Conservation (phyloP, 2,797 vertebrate genomes). For the Fringilla coelebs region DNA sequence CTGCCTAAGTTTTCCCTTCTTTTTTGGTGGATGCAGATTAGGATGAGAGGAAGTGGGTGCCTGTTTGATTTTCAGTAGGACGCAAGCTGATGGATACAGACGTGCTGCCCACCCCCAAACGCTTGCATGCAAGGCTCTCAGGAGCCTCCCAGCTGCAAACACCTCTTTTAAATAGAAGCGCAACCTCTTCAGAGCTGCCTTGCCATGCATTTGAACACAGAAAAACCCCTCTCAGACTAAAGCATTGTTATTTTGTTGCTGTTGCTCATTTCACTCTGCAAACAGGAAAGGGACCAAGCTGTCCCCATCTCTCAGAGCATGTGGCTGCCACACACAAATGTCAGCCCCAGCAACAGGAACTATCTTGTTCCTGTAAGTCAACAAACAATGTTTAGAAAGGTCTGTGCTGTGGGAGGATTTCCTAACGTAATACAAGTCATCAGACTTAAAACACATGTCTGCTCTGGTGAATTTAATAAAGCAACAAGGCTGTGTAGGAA, state of each 20-base stretch:
- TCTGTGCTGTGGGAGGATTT: conserved; percentile 51
- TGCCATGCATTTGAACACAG: neutral
- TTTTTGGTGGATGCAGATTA: neutral
- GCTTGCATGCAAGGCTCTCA: fast-evolving
- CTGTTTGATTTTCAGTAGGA: neutral
- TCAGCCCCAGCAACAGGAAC: neutral
- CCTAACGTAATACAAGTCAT: neutral
- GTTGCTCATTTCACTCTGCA: neutral
- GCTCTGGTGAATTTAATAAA: neutral
- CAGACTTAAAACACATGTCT: conserved; percentile 38
- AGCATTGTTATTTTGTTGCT: neutral
- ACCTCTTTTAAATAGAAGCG: neutral
- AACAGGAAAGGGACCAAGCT: neutral
- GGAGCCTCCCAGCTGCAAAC: neutral
- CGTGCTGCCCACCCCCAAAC: fast-evolving
- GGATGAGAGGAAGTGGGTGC: neutral
- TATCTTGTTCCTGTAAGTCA: conserved; percentile 27
- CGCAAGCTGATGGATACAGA: neutral
- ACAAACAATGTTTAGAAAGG: conserved; percentile 38
- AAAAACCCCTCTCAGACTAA: neutral
- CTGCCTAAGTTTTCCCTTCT: neutral
- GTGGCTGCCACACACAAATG: neutral
- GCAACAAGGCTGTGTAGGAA: neutral
- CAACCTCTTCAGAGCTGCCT: neutral
- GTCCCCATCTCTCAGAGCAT: neutral